These are phyloP conservation scores for Sitta europaea DNA, from an alignment of 2,113 vertebrate species.

Conservation along the genomic window DNA sequence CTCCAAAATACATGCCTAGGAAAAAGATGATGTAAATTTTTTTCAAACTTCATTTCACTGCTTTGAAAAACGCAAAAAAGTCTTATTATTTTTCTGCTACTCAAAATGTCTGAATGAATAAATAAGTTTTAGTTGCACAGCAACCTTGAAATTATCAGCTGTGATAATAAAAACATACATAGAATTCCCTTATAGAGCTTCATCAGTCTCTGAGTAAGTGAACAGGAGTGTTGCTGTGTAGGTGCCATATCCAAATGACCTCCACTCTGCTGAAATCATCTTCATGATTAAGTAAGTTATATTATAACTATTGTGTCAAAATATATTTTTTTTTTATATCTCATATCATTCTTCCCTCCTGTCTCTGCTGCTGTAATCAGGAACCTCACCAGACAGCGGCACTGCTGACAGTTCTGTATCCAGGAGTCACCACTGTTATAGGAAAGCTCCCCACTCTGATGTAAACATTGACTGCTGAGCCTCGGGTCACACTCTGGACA, in stretches of 20 bases:
- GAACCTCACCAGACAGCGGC: slow-evolving; percentile 90
- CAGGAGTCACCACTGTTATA: slow-evolving; percentile 95
- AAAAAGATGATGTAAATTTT: neutral
- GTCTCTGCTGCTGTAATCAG: neutral
- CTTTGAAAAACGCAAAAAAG: neutral
- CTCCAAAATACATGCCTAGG: neutral
- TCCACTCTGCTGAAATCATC: neutral
- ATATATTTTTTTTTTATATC: neutral
- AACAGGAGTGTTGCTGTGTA: neutral
- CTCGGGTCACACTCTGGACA: slow-evolving; percentile 96
- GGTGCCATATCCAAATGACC: neutral
- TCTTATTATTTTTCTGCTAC: neutral
- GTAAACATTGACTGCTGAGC: slow-evolving; percentile 92
- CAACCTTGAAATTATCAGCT: neutral
- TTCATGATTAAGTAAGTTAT: neutral
- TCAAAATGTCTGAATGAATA: neutral
- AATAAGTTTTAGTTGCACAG: neutral
- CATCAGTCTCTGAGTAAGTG: neutral
- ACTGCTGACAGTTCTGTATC: slow-evolving; percentile 95
- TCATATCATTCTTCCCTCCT: neutral
- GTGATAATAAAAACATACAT: neutral
- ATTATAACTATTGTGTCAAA: neutral
- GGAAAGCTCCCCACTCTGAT: slow-evolving; percentile 88
- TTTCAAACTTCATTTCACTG: neutral
- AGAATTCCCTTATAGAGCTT: neutral